These are phyloP conservation scores for Ryuthela nishihirai DNA, from an alignment of 2,888 invertebrate species.

Conservation along the genomic window DNA sequence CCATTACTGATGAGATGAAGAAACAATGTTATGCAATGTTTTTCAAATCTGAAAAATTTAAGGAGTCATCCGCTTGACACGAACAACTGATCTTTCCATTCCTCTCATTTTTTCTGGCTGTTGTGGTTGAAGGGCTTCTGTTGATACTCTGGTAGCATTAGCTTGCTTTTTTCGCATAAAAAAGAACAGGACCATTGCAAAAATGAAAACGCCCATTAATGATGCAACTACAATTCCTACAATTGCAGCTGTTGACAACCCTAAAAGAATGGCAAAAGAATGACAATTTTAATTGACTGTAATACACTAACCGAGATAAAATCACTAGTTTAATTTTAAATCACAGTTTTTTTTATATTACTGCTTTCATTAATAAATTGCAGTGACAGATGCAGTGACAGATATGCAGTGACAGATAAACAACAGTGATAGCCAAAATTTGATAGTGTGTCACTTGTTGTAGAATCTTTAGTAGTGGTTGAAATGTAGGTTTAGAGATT, in stretches of 20 bases:
- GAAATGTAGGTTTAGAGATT: too few species aligned
- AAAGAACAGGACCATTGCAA: slow-evolving; percentile 40
- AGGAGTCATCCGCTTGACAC: too few species aligned
- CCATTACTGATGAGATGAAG: too few species aligned
- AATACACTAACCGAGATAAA: neutral
- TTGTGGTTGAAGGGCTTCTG: slow-evolving; percentile 20
- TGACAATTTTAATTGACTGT: neutral
- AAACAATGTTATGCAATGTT: too few species aligned
- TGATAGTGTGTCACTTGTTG: too few species aligned
- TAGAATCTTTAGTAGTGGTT: too few species aligned
- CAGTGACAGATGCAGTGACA: too few species aligned
- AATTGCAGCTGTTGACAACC: slow-evolving; percentile 35
- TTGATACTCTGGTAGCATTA: slow-evolving; percentile 17
- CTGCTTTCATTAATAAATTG: too few species aligned
- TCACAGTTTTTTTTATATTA: too few species aligned
- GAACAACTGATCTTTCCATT: slow-evolving; percentile 10
- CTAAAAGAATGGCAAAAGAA: slow-evolving; percentile 5
- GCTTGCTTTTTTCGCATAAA: slow-evolving; percentile 41
- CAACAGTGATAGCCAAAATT: too few species aligned
- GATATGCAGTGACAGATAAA: too few species aligned
- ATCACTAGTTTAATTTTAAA: neutral
- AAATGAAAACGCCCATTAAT: slow-evolving; percentile 41
- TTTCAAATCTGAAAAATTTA: too few species aligned
- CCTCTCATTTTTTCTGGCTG: slow-evolving; percentile 18
- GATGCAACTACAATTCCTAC: slow-evolving; percentile 41